Conservation (phyloP, 2,113 vertebrate species). For the Onychorhynchus coronatus region DNA sequence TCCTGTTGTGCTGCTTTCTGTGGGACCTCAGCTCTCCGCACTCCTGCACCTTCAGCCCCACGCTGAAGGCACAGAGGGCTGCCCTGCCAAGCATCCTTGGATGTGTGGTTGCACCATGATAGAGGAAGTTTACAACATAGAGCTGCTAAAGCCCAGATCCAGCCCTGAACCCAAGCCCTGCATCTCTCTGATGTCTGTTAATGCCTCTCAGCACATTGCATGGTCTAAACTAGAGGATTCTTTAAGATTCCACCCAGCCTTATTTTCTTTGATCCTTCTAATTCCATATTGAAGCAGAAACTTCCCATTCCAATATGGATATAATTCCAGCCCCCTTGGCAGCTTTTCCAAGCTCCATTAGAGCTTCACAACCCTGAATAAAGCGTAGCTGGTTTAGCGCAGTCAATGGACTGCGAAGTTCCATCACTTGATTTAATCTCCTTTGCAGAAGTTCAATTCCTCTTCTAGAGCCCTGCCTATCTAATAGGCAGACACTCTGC, state of each 20-base stretch:
- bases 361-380: background rate
- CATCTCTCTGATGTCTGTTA: background rate
- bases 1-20: background rate
- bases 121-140: background rate
- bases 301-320: background rate
- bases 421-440: background rate
- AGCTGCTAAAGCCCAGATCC: background rate
- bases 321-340: background rate
- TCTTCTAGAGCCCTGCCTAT: background rate
- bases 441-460: background rate
- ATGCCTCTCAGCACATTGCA: background rate
- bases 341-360: background rate
- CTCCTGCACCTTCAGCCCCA: fast-evolving
- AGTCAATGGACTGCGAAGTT: background rate
- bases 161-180: background rate
- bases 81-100: background rate
- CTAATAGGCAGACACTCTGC: background rate
- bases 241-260: background rate
- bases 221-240: background rate
- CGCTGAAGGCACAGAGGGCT: background rate
- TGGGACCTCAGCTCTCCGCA: background rate
- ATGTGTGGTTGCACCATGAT: background rate
- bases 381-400: background rate
- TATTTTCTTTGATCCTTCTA: background rate
- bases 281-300: background rate